Evolutionary conservation across 2,797 vertebrate species (phyloP).

Genomic region (Carduelis carduelis): DNA sequence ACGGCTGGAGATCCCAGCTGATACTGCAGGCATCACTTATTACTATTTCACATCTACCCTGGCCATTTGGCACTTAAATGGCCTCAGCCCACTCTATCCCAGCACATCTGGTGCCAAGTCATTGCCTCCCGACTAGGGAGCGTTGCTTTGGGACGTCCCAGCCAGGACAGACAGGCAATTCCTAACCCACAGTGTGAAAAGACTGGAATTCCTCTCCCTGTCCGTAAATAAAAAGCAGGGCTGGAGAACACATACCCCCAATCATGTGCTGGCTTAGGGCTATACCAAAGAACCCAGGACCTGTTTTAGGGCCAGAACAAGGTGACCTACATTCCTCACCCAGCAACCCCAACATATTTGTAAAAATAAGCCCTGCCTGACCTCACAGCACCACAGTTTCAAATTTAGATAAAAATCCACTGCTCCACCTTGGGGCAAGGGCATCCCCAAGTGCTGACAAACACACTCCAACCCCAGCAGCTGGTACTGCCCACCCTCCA

Average conservation of each 20-base stretch:
- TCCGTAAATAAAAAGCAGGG: neutral
- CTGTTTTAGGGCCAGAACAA: neutral
- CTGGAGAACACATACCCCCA: neutral
- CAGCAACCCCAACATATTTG: fast-evolving
- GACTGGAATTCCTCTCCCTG: neutral
- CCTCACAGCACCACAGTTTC: neutral
- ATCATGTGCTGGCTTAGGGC: neutral
- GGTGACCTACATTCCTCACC: neutral
- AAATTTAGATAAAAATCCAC: neutral
- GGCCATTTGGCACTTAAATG: neutral
- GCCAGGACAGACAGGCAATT: neutral
- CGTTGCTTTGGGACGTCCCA: neutral
- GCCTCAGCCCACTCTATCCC: neutral
- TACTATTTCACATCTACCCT: neutral
- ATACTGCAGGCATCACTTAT: neutral
- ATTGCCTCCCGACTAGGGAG: neutral
- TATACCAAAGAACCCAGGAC: neutral
- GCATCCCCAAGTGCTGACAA: neutral
- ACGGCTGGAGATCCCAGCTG: neutral
- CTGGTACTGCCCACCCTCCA: neutral
- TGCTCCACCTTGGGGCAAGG: neutral
- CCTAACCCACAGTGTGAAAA: neutral
- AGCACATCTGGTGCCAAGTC: neutral
- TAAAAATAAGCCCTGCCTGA: neutral
- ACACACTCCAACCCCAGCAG: neutral